Base-by-base conservation (phyloP, 2,113 vertebrate species). In the Coptodon rendalli region DNA sequence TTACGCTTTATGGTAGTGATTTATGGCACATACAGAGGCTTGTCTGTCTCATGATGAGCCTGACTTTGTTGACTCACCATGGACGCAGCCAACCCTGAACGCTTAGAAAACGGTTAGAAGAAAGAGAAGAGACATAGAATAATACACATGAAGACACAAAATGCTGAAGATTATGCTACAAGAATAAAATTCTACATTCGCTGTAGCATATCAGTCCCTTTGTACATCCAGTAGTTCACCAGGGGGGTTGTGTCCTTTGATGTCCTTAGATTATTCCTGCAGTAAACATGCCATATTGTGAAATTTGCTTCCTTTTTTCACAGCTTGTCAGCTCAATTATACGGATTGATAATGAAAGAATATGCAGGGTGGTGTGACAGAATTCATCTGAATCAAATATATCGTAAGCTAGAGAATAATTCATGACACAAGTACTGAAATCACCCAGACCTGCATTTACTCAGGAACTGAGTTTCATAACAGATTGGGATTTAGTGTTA, bases 51-150 rank as follows among this genome's bases (percentile, higher is more conserved):
- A 78, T 90, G 90, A 95, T 94, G 87, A 93, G 90, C 6, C 85
- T 45, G 81, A 87, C 89, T 91, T 89, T 93, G 91, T 95, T 93
- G 87, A 91, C 82, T 84, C 81, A 87, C 90, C 52, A 90, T 59
- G 85, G 79, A 61, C 81, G 82, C 84, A 86, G 81, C 50, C 59
- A 61, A 79, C 80, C 7, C 57, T 87, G 78, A 3, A 68, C 14
- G 10, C 13, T 52, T 29, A 83, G 53, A 38, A 56, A 38, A 54
- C 5, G 9, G 86, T 45, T 9, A 83, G 6, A 29, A 14, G 38
- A 73, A 7, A 71, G n/a, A n/a, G n/a, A 68, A 78, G 5, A 82
- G 59, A 34, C 14, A 9, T 9, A 80, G 66, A 80, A 83, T 8
- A 53, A 71, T 9, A 27, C 31, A 24, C 24, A 43, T 4, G 57